phyloP scores from a whole-genome alignment of 1,140 invertebrate species.

The Drosophila prosaltans region DNA sequence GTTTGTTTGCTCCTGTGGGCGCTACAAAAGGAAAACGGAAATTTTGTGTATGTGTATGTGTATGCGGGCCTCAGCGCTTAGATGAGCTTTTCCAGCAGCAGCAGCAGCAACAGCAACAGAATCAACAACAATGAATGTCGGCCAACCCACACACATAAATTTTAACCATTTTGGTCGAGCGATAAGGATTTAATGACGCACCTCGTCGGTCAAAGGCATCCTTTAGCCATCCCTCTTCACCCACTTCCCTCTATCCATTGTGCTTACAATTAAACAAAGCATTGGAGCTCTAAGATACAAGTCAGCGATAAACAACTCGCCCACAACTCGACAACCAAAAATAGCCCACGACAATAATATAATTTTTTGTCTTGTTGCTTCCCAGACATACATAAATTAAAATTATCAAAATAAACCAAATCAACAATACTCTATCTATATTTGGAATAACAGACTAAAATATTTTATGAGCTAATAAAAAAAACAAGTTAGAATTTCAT shows the following conservation, averaged over 20 bases:
- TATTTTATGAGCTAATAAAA: no score
- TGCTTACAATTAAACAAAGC: conserved; percentile 2
- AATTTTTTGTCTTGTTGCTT: background rate
- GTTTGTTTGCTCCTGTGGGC: conserved; percentile 75
- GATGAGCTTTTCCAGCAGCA: conserved; percentile 46
- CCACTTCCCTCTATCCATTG: background rate
- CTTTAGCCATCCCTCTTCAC: background rate
- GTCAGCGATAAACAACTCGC: conserved; percentile 38
- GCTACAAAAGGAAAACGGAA: conserved; percentile 77
- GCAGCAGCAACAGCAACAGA: conserved; percentile 19
- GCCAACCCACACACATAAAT: conserved; percentile 57
- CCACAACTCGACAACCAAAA: background rate
- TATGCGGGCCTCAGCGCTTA: conserved; percentile 73
- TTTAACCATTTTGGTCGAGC: conserved; percentile 52
- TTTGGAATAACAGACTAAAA: background rate
- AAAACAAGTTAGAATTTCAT: no score
- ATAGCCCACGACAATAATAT: background rate
- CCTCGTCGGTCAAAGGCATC: conserved; percentile 28
- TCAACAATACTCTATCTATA: background rate
- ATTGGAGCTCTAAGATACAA: conserved; percentile 23
- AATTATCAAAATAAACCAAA: background rate
- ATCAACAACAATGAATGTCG: conserved; percentile 32
- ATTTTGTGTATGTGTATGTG: conserved; percentile 55
- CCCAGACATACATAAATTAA: background rate
- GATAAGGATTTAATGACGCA: conserved; percentile 67